Conservation (phyloP, 2,113 vertebrate species). For the Poeciliopsis turrubarensis region DNA sequence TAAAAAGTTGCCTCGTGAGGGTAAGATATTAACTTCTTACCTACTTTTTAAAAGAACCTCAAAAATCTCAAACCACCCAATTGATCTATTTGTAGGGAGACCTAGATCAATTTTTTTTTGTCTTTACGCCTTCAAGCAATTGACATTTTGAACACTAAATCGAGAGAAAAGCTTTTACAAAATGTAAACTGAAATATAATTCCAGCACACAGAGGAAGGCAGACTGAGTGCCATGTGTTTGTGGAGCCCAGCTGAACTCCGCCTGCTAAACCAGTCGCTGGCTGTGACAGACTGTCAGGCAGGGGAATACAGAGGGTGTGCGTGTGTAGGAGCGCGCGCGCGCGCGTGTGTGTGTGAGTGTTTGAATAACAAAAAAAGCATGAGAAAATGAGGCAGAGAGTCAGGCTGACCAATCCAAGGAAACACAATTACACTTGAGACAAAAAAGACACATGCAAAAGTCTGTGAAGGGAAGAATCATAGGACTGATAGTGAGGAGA, state of each 20-base stretch:
- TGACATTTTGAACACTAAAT: conserved; percentile 4
- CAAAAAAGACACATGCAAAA: conserved; percentile 16
- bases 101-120: not conserved
- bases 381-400: conserved; percentile 48
- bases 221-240: conserved; percentile 71
- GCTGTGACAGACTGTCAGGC: conserved; percentile 68
- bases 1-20: not conserved
- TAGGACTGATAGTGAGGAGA: conserved; percentile 23
- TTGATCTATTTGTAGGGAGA: not conserved
- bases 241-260: conserved; percentile 67
- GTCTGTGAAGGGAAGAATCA: conserved; percentile 25
- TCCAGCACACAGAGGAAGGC: conserved; percentile 65
- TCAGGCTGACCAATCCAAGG: conserved; percentile 42
- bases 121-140: not conserved
- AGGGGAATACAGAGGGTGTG: conserved; percentile 49
- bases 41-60: not conserved
- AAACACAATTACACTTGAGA: conserved; percentile 25
- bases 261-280: conserved; percentile 68
- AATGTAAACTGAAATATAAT: conserved; percentile 47
- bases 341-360: not conserved
- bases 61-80: not conserved
- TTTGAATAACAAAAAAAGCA: conserved; percentile 22
- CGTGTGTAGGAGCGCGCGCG: no score
- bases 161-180: conserved; percentile 6
- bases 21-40: not conserved